A percentile compares a stretch with the other conserved stretches of the same genome.
phyloP scores from a whole-genome alignment of 2,797 vertebrate genomes.

The Tokudaia tokunoshimensis region DNA sequence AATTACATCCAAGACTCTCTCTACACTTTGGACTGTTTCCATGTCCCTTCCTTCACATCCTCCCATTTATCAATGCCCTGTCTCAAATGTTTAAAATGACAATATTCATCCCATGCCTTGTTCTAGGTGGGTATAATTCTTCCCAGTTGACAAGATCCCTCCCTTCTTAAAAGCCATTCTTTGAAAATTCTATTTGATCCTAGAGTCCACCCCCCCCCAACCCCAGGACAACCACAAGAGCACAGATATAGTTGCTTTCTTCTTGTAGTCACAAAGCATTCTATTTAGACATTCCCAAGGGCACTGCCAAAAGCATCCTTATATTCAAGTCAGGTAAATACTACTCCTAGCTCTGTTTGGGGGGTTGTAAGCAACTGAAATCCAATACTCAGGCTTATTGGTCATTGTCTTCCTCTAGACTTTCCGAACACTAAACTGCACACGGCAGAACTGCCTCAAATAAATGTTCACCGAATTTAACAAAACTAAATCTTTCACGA shows the following conservation, averaged over 20 bases:
- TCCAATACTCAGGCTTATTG: constrained; percentile 1
- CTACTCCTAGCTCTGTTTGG: background rate
- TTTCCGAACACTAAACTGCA: constrained; percentile 59
- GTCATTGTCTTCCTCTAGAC: constrained; percentile 15
- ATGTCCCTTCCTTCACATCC: background rate
- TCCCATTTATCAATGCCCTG: background rate
- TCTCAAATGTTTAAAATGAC: background rate
- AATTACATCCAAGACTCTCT: background rate
- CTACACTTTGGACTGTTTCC: background rate
- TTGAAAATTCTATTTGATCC: constrained; percentile 41
- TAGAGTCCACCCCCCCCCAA: too few relatives aligned
- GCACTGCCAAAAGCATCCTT: background rate
- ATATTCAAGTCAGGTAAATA: background rate
- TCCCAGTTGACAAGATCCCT: background rate
- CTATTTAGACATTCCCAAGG: background rate
- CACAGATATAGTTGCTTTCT: background rate
- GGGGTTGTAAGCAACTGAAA: constrained; percentile 19
- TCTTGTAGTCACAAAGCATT: constrained; percentile 6
- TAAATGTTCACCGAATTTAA: constrained; percentile 69
- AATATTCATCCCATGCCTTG: background rate
- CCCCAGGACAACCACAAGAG: background rate
- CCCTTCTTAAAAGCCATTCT: background rate
- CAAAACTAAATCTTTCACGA: constrained; percentile 61
- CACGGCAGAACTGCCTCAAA: constrained; percentile 67
- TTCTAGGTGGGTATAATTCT: background rate